Percentiles rank a stretch among this genome's conserved stretches.
Conservation (phyloP, 2,797 vertebrate species). For the Oryzias sinensis region DNA sequence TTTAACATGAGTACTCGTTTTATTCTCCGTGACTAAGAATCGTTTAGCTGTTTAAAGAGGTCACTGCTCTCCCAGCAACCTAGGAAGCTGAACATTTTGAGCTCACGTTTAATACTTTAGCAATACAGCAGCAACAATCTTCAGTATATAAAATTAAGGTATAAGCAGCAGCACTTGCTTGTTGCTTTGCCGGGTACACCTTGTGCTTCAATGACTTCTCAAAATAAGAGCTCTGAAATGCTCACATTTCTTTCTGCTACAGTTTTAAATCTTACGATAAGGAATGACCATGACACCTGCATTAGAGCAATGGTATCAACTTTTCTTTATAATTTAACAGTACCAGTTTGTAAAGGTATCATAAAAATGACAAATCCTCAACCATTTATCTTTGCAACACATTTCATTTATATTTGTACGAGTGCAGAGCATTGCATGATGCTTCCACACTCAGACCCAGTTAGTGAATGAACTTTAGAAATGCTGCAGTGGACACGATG, state of each 20-base stretch:
- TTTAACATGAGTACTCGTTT: not conserved
- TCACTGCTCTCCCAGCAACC: constrained; percentile 35
- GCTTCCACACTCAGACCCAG: too few relatives aligned
- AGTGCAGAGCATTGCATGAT: not conserved
- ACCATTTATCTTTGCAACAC: constrained; percentile 32
- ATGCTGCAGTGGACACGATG: too few relatives aligned
- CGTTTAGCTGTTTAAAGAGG: constrained; percentile 12
- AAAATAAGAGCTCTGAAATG: not conserved
- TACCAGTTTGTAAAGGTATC: constrained; percentile 53
- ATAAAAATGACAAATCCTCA: constrained; percentile 69
- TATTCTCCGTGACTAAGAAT: not conserved
- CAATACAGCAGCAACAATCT: not conserved
- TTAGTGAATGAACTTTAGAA: too few relatives aligned
- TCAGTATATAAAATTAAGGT: too few relatives aligned
- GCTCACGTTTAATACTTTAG: constrained; percentile 20
- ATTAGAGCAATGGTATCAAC: constrained; percentile 58
- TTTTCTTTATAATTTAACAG: constrained; percentile 71
- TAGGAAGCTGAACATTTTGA: constrained; percentile 29
- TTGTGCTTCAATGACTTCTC: too few relatives aligned
- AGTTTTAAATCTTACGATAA: constrained; percentile 54
- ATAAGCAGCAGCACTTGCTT: too few relatives aligned
- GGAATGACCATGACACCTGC: constrained; percentile 58
- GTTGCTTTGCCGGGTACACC: too few relatives aligned
- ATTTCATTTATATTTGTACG: constrained; percentile 12
- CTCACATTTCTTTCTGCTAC: constrained; percentile 41